Base-by-base conservation (phyloP, 2,797 vertebrate genomes). In the Chanos chanos region DNA sequence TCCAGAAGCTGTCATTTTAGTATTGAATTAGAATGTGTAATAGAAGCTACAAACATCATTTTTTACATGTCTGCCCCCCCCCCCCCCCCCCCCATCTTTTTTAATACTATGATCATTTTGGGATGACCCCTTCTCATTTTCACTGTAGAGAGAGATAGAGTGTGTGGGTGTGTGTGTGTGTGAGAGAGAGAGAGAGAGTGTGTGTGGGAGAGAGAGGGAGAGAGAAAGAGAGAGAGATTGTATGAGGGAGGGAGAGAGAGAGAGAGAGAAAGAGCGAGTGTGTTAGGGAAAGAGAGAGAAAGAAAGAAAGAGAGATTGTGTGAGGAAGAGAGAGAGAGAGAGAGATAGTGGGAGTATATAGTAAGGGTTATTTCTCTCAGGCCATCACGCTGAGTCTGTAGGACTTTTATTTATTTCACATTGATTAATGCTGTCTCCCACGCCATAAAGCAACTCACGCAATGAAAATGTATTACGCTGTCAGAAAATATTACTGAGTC, bases 391-490 rank as follows among this genome's bases (percentile, higher is more conserved):
- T 61, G 60, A 72, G 64, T 70, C 60, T 54, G 43, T n/a, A 65
- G 63, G 63, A 60, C 36, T 58, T 76, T 61, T 79, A 69, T 77
- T 72, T 69, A 66, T 75, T 54, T 55, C n/a, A n/a, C 33, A 52
- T n/a, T 80, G 78, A 83, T 75, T 60, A 70, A 80, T 82, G 73
- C 4, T 44, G 47, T 62, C 63, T 24, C 69, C 33, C 40, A 15
- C 30, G 18, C 63, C 43, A 51, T 50, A 13, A 62, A 61, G 47
- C 76, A 44, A 51, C 15, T 12, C 25, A 45, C 57, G 52, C 56
- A 28, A 64, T 61, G 59, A 50, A 71, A 68, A 73, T 71, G 21
- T 50, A 72, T 68, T 49, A 70, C 18, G 22, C 62, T 72, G 70
- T 65, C 67, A 68, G 13, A 9, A 50, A 50, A 28, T 60, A 45